phyloP scores from a whole-genome alignment of 2,888 invertebrate species.

The Drosophila tripunctata region DNA sequence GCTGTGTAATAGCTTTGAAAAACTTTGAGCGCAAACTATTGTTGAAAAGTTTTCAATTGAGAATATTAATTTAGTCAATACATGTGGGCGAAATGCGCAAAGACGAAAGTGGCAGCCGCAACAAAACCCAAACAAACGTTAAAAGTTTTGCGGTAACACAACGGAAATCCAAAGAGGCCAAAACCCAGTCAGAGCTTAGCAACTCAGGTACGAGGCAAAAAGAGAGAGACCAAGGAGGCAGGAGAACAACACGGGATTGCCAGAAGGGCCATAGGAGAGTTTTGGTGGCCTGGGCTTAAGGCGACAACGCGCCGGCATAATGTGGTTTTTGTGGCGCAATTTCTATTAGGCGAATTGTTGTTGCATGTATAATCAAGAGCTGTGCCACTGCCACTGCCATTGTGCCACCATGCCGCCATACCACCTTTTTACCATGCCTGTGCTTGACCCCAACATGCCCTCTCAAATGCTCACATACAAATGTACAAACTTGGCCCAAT shows the following conservation, averaged over 20 bases:
- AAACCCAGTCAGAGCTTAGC: constrained; percentile 28
- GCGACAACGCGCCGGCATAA: constrained; percentile 73
- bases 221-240: constrained; percentile 3
- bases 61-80: constrained; percentile 81
- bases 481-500: constrained; percentile 52
- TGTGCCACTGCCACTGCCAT: constrained; percentile 6
- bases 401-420: background rate
- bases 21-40: constrained; percentile 74
- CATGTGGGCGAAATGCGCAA: constrained; percentile 72
- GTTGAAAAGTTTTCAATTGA: constrained; percentile 80
- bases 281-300: constrained; percentile 25
- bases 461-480: background rate
- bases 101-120: constrained; percentile 50
- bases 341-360: constrained; percentile 67
- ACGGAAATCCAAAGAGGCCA: constrained; percentile 58
- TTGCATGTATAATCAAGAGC: constrained; percentile 63
- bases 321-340: constrained; percentile 74
- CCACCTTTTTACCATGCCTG: too few relatives aligned
- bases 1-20: constrained; percentile 73
- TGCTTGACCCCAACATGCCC: constrained; percentile 21
- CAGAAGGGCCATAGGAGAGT: background rate
- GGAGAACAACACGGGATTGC: background rate
- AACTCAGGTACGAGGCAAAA: constrained; percentile 20
- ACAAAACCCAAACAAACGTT: constrained; percentile 69
- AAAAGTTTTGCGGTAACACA: constrained; percentile 75